Conservation (phyloP, 2,888 invertebrate genomes). For the Bugula neritina region DNA sequence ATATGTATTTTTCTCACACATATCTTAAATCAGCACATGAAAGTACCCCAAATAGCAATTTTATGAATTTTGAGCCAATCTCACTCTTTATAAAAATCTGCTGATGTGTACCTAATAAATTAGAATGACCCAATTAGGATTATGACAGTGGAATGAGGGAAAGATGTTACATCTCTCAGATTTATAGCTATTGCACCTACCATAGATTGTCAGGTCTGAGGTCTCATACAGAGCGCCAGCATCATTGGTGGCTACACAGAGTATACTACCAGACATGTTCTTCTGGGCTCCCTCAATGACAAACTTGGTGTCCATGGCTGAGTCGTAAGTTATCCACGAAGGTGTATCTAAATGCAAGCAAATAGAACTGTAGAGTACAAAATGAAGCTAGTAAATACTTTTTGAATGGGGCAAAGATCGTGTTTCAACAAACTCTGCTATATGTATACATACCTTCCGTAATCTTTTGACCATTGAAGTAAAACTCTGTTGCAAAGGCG, state of each 20-base stretch:
- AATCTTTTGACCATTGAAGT: neutral
- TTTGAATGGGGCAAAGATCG: neutral
- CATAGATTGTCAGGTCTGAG: neutral
- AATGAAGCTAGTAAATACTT: neutral
- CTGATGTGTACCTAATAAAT: too few relatives aligned
- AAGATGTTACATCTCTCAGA: too few relatives aligned
- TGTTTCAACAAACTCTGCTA: neutral
- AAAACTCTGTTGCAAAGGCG: neutral
- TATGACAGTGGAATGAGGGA: too few relatives aligned
- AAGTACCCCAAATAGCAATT: too few relatives aligned
- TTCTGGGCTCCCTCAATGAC: neutral
- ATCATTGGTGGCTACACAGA: neutral
- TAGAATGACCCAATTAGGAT: neutral
- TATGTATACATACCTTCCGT: neutral
- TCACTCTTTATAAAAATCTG: too few relatives aligned
- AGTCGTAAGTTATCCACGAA: neutral
- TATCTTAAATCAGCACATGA: too few relatives aligned
- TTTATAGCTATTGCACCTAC: too few relatives aligned
- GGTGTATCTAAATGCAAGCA: constrained; percentile 9
- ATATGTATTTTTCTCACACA: too few relatives aligned
- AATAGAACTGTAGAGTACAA: too few relatives aligned
- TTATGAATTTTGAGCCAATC: too few relatives aligned
- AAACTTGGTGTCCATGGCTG: neutral
- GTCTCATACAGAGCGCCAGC: neutral
- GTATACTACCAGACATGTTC: neutral